phyloP scores from a whole-genome alignment of 1,140 invertebrate species.

The Drosophila virilis region DNA sequence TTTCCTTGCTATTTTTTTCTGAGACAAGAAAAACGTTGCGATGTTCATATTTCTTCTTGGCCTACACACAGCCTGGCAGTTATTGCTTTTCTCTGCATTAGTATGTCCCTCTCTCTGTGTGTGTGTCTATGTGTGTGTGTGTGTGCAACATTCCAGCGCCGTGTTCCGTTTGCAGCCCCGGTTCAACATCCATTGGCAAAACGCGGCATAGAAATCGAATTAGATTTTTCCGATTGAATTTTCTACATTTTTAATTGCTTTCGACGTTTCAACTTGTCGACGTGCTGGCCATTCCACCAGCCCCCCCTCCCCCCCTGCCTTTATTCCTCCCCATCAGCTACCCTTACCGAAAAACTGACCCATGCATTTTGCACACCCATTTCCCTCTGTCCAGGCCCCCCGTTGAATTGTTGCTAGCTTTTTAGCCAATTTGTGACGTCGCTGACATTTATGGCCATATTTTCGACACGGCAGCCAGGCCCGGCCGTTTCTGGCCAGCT shows the following conservation, averaged over 20 bases:
- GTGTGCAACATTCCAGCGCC: conserved; percentile 70
- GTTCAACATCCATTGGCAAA: conserved; percentile 68
- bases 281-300: conserved; percentile 15
- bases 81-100: conserved; percentile 58
- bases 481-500: neutral
- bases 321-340: neutral
- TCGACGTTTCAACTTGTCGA: conserved; percentile 81
- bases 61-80: conserved; percentile 67
- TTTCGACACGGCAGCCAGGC: neutral
- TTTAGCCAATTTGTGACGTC: conserved; percentile 69
- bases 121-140: conserved; percentile 36
- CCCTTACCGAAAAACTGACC: conserved; percentile 1
- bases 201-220: conserved; percentile 82
- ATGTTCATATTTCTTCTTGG: conserved; percentile 74
- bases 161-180: conserved; percentile 44
- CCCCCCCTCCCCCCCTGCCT: neutral
- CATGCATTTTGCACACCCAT: conserved; percentile 7
- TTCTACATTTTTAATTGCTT: conserved; percentile 83
- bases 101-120: conserved; percentile 6
- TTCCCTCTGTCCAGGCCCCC: neutral
- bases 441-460: conserved; percentile 68
- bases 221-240: conserved; percentile 83
- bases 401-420: conserved; percentile 58
- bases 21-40: conserved; percentile 48
- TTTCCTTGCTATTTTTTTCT: conserved; percentile 24